Base-by-base conservation (phyloP, 2,797 vertebrate species). In the Falco rusticolus region DNA sequence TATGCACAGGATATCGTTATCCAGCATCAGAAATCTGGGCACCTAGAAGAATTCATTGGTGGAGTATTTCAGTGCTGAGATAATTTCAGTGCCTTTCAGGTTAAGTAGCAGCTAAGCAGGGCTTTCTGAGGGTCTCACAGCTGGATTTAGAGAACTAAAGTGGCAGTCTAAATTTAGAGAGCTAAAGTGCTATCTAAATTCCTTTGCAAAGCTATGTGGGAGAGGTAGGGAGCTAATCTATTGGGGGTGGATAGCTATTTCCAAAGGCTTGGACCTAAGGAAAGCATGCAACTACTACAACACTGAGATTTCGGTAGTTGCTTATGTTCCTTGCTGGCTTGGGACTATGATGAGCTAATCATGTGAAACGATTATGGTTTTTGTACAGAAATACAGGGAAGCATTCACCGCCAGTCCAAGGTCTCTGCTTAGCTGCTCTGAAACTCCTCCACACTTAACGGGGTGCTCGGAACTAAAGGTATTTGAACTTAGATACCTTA, bases 81-180 rank as follows among this genome's bases (percentile, higher is more conserved):
- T 48, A 84, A 86, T 78, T 79, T 61, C 66, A 89, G 63, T 87
- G 50, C 28, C 47, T 92, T 92, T 89, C 74, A 89, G 65, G 56
- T 57, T 89, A 89, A 82, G 57, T 37, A 88, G 71, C 39, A 93
- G 47, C 71, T 93, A 93, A 94, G 47, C 69, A 91, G 70, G 80
- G 74, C n/a, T 89, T 95, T 92, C 74, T 79, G 84, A 87, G 66
- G 74, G 87, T 96, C 84, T 92, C 10, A 13, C 69, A 87, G 77
- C 70, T 95, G 65, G 77, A 90, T 78, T 96, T 93, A 61, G 54
- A 75, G 80, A 87, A 78, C n/a, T 34, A 28, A 74, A 96, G 51
- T 39, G 53, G 34, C 39, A 47, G 33, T 34, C 75, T 91, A 93
- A 88, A 94, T 83, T 95, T 88, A 88, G 81, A 68, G 45, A 57